Evolutionary conservation across 1,140 invertebrate species (phyloP), one percentile per base, ranked within the genome.

Genomic region (Polyergus mexicanus): DNA sequence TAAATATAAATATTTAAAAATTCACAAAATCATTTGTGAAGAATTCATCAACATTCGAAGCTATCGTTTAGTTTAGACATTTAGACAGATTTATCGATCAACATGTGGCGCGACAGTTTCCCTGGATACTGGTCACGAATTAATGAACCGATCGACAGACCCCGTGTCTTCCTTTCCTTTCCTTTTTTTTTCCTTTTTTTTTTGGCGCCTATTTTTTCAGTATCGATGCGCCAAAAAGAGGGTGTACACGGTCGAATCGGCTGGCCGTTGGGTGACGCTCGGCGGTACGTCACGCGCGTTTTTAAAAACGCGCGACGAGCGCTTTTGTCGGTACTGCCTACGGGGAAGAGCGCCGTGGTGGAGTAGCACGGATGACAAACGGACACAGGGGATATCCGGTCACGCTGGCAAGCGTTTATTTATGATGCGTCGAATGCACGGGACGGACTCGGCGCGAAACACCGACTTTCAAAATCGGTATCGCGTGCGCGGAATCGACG

Each of bases 321-420:
- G 88, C 86, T 90, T 51, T 90, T 90, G 86, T 90, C 89, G 86
- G 71, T 22, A 56, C 38, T 35, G 71, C 62, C 72, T 71, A 77
- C 72, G 74, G 71, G 63, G 75, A 19, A 51, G 47, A 51, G 56
- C 66, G 51, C 66, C 62, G 41, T 22, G 13, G 35, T 35, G 16
- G 47, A 54, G 68, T 44, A 28, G 35, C 28, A 28, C 38, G 88
- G 85, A 90, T 90, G 89, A 90, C 81, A 90, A 90, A 90, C 88
- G 76, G 88, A 88, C 81, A 86, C 76, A 65, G 51, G 76, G 86
- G 88, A 83, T 90, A 89, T 90, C 89, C 89, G 89, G 86, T 28
- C 54, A 74, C 78, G 74, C 63, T 86, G 81, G 88, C 89, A 86
- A 90, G 65, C 89, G 86, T 90, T 90, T 90, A 90, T 90, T 90